Evolutionary conservation across 2,113 vertebrate species (phyloP).

Genomic region (Leptobrachium ailaonicum): DNA sequence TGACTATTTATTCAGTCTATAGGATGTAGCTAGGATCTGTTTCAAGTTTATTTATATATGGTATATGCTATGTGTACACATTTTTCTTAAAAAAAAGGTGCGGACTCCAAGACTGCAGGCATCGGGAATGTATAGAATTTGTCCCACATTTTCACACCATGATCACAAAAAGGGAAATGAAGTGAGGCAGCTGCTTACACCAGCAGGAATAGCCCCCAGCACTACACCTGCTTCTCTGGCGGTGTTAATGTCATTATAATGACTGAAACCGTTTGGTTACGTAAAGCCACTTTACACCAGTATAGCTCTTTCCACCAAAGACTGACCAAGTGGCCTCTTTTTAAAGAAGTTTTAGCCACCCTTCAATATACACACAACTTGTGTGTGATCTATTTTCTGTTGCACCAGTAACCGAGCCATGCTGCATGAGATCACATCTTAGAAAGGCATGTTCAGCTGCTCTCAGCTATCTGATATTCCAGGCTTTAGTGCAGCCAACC

Average conservation of each 20-base stretch:
- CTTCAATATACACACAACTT: conserved; percentile 12
- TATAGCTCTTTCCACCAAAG: background rate
- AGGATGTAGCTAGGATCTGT: no score
- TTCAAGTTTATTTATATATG: no score
- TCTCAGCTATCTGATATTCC: conserved; percentile 68
- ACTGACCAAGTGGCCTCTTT: conserved; percentile 5
- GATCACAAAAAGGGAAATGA: background rate
- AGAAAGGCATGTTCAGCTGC: conserved; percentile 77
- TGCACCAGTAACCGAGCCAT: conserved; percentile 14
- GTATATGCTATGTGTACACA: no score
- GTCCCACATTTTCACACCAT: background rate
- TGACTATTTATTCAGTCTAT: no score
- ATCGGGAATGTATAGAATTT: conserved; percentile 6
- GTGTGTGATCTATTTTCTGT: conserved; percentile 42
- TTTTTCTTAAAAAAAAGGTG: no score
- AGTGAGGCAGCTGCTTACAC: conserved; percentile 23
- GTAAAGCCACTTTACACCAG: background rate
- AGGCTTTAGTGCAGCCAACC: conserved; percentile 52
- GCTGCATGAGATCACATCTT: conserved; percentile 60
- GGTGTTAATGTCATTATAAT: conserved; percentile 28
- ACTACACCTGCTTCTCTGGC: background rate
- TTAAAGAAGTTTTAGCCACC: conserved; percentile 15
- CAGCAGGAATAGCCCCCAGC: background rate
- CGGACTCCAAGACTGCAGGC: background rate
- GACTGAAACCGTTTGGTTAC: conserved; percentile 1